These are phyloP conservation scores for Syndactyla subalaris DNA, from an alignment of 2,797 vertebrate genomes.

Conservation along the genomic window DNA sequence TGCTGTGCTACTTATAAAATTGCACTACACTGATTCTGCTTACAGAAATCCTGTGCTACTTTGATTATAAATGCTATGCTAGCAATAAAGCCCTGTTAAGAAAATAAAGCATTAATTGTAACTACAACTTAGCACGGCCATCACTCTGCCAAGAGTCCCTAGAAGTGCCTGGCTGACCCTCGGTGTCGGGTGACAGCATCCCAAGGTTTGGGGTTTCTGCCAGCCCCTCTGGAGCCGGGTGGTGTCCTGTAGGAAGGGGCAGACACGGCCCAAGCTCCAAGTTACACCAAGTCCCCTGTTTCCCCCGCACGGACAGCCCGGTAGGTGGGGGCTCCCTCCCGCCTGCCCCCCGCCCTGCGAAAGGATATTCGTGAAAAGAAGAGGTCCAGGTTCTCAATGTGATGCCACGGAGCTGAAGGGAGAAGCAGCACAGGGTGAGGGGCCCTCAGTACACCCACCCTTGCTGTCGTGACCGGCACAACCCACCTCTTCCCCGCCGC, in stretches of 20 bases:
- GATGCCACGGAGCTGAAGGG: constrained; percentile 93
- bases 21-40: neutral
- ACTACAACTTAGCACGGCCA: neutral
- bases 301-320: neutral
- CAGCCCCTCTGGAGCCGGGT: neutral
- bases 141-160: neutral
- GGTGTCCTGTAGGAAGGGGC: neutral
- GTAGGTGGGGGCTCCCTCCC: neutral
- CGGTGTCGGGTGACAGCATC: neutral
- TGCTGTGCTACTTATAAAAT: neutral
- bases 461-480: neutral
- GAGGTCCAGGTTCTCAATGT: constrained; percentile 97
- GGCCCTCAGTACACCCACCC: neutral
- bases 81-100: neutral
- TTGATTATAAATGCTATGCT: neutral
- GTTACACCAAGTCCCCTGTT: neutral
- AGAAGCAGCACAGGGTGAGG: neutral
- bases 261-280: neutral
- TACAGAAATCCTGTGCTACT: neutral
- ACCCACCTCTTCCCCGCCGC: neutral
- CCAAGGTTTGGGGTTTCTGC: neutral
- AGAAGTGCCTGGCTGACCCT: neutral
- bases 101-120: neutral
- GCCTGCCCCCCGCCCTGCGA: neutral
- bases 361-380: constrained; percentile 99